phyloP scores from a whole-genome alignment of 2,888 invertebrate species.

The Opisthograptis luteolata region DNA sequence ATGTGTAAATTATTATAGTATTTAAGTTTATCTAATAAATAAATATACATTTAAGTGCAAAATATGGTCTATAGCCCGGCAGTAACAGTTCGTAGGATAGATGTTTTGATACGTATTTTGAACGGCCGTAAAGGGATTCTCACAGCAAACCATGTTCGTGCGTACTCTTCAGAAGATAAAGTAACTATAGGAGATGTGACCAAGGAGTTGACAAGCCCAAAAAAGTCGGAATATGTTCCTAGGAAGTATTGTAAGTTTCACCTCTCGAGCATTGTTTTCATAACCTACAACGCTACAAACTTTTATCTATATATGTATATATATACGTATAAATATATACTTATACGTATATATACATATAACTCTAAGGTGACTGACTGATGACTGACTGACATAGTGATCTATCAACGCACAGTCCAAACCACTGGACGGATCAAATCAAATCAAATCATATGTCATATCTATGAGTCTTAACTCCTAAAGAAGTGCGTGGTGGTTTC shows the following conservation, averaged over 20 bases:
- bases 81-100: slow-evolving; percentile 72
- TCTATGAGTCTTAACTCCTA: too few relatives aligned
- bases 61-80: slow-evolving; percentile 68
- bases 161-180: slow-evolving; percentile 77
- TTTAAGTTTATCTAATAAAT: not conserved
- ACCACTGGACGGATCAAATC: too few relatives aligned
- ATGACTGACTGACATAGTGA: too few relatives aligned
- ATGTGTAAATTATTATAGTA: slow-evolving; percentile 13
- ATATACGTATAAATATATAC: too few relatives aligned
- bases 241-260: slow-evolving; percentile 89
- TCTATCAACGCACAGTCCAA: too few relatives aligned
- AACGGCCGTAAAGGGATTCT: slow-evolving; percentile 67
- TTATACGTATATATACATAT: too few relatives aligned
- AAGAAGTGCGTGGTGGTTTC: too few relatives aligned
- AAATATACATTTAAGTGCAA: slow-evolving; percentile 30
- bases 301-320: too few relatives aligned
- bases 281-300: slow-evolving; percentile 45
- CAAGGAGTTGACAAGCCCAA: slow-evolving; percentile 84
- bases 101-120: slow-evolving; percentile 80
- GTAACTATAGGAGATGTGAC: slow-evolving; percentile 90
- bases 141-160: slow-evolving; percentile 67
- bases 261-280: slow-evolving; percentile 27
- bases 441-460: too few relatives aligned
- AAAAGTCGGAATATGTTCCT: slow-evolving; percentile 93
- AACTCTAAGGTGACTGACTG: too few relatives aligned